Evolutionary conservation across 2,888 invertebrate genomes (phyloP), one percentile per base, ranked within the genome.

Genomic region (Plebejus anna): DNA sequence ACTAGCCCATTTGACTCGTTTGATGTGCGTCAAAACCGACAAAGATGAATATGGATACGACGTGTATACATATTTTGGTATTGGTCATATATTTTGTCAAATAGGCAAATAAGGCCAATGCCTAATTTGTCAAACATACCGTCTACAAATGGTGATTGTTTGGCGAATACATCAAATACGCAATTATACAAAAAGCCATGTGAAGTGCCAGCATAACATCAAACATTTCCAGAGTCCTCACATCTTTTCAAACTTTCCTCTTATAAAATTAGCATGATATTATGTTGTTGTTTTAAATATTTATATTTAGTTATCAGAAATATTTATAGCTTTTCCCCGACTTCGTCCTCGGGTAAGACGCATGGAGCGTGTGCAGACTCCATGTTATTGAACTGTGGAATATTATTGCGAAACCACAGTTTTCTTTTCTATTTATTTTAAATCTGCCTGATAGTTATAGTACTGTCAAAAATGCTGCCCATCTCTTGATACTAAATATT

Each of bases 331-430:
- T 66, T 66, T 66, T 66, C 16, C 32, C 32, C 16, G 16, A 66
- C 66, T 66, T 66, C 32, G 13, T 32, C 4, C 28, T 66, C 66
- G 66, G 66, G 2, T 36, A 66, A 36, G 16, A 16, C 11, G 4
- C 66, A 66, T 66, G 32, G 66, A 66, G 32, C 66, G 66, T 66
- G 66, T 66, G 66, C 66, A 66, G 66, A 66, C 13, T 66, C 22
- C 59, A 61, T 61, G 59, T 61, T 61, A 61, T 22, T 61, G 59
- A 61, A 28, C 66, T 66, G 36, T 66, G 66, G 13, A 13, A 32
- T 66, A 66, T 66, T 66, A 36, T 66, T 66, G 61, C 28, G 2
- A 36, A 66, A 5, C 13, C 16, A 66, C 32, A 32, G 4, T 4
- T 32, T 66, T 28, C 11, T 7, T 22, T 59, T 28, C 22, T 22